Percentiles rank a stretch among this genome's conserved stretches.
phyloP scores from a whole-genome alignment of 2,888 invertebrate genomes.

The Nesidiocoris tenuis region DNA sequence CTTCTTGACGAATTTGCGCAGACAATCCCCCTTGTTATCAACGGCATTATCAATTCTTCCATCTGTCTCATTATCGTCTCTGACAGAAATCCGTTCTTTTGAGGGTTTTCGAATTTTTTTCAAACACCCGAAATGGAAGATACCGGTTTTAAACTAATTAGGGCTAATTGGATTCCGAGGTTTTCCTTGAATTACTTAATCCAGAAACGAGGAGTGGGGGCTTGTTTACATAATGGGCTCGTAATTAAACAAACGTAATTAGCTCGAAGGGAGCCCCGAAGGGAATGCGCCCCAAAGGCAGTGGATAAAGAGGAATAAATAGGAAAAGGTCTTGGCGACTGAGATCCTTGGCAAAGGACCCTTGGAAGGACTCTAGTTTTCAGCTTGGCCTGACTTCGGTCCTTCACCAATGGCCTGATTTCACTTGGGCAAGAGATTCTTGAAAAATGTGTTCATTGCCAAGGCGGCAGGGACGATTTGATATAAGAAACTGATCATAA shows the following conservation, averaged over 20 bases:
- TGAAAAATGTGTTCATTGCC: too few species aligned
- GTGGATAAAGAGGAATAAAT: not conserved
- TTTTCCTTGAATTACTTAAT: constrained; percentile 36
- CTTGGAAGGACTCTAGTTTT: too few species aligned
- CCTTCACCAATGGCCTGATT: too few species aligned
- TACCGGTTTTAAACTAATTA: constrained; percentile 36
- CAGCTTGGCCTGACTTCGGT: too few species aligned
- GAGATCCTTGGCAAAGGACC: too few species aligned
- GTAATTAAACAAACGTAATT: constrained; percentile 39
- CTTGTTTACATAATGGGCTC: constrained; percentile 23
- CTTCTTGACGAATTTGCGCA: too few species aligned
- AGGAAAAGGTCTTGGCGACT: not conserved
- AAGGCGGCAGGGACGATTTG: too few species aligned
- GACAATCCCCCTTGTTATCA: too few species aligned
- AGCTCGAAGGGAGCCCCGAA: not conserved
- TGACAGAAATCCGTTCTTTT: not conserved
- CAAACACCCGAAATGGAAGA: constrained; percentile 5
- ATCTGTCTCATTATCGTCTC: not conserved
- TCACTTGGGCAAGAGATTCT: too few species aligned
- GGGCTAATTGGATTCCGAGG: constrained; percentile 30
- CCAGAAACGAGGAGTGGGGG: not conserved
- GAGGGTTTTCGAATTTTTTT: not conserved
- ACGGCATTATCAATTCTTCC: too few species aligned
- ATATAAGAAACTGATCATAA: too few species aligned
- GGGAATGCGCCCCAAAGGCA: not conserved